Evolutionary conservation across 2,113 vertebrate genomes (phyloP), one percentile per base, ranked within the genome.

Genomic region (Ramphastos sulfuratus): DNA sequence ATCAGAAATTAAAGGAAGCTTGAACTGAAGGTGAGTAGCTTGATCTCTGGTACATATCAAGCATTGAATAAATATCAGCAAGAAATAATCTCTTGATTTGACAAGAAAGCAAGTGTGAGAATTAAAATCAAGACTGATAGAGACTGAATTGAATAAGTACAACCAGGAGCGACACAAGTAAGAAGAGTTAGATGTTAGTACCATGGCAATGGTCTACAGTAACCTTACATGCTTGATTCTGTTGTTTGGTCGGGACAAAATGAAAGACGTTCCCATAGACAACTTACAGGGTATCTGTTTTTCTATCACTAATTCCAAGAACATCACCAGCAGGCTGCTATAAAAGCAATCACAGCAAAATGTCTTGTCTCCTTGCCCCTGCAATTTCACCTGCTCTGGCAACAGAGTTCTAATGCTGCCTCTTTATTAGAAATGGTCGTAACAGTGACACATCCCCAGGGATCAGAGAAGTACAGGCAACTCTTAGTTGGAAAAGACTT

Each of bases 401-500:
- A 71, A 61, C 1, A 0, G 54, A 39, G 30, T 61, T 60, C 65
- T 35, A 37, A 30, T 44, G 64, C 46, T 63, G 20, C 31, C 20
- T 61, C 13, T 58, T 42, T 27, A 44, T 52, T 46, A 67, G 63
- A 39, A 67, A 39, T 10, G 10, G 24, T 33, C 15, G 1, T 25
- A 61, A 63, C 10, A 54, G 31, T 58, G n/a, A 27, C 65, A 54
- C 21, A 48, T 55, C 9, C 23, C n/a, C 52, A 48, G 35, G 4
- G 50, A 31, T 19, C 8, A 1, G 4, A 70, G 16, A 52, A 42
- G 37, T 5, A 64, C n/a, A 60, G 21, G 6, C 2, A 1, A 5
- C 13, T 6, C 46, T 61, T 21, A 4, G 19, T 1, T 66, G 31
- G 31, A 27, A 44, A 61, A 72, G 54, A 20, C 52, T 33, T 80